phyloP scores from a whole-genome alignment of 2,797 vertebrate genomes.

The Naso thynnoides region DNA sequence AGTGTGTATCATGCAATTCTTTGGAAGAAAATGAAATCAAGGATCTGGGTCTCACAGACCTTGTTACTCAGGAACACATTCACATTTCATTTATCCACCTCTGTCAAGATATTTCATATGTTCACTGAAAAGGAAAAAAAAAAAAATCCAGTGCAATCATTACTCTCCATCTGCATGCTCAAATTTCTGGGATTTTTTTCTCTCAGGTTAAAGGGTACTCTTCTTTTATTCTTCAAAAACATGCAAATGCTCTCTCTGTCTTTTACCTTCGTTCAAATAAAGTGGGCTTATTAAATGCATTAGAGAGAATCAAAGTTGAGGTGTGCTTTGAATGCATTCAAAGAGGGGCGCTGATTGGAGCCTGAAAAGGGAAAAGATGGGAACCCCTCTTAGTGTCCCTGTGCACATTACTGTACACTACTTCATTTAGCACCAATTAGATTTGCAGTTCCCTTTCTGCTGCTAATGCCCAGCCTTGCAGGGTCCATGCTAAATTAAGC shows the following conservation, averaged over 20 bases:
- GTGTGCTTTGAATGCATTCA: constrained; percentile 74
- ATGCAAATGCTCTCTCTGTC: constrained; percentile 77
- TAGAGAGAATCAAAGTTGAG: constrained; percentile 82
- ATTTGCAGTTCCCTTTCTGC: constrained; percentile 82
- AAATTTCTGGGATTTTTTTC: constrained; percentile 62
- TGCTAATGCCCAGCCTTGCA: constrained; percentile 88
- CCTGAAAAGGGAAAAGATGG: constrained; percentile 73
- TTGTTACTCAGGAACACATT: constrained; percentile 39
- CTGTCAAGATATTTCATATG: constrained; percentile 49
- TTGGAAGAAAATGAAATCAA: constrained; percentile 33
- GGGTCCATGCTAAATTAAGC: constrained; percentile 93
- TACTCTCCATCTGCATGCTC: constrained; percentile 69
- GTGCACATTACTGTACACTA: constrained; percentile 85
- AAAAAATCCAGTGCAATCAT: constrained; percentile 60
- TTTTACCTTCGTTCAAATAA: constrained; percentile 72
- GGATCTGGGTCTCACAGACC: constrained; percentile 12
- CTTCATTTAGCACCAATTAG: constrained; percentile 95
- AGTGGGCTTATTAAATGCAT: constrained; percentile 83
- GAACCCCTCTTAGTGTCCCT: constrained; percentile 75
- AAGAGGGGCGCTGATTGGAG: constrained; percentile 68
- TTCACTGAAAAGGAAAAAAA: constrained; percentile 27
- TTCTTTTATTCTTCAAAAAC: constrained; percentile 81
- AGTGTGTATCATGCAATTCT: constrained; percentile 24
- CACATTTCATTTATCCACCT: constrained; percentile 47
- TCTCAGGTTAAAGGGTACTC: constrained; percentile 72